Conservation (phyloP, 1,140 invertebrate species). For the Nasonia vitripennis region DNA sequence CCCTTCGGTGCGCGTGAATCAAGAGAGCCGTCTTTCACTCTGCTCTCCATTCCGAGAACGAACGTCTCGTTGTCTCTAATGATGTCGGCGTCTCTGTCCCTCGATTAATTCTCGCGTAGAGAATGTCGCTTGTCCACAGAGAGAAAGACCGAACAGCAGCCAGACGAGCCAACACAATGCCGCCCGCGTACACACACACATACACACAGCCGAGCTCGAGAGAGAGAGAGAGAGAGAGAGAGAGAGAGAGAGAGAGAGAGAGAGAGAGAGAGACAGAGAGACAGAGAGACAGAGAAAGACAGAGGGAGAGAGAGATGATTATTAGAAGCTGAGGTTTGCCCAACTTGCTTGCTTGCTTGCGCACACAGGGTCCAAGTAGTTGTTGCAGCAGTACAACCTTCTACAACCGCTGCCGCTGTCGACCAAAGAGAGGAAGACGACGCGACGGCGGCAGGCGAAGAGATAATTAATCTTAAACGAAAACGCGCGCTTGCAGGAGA, state of each 20-base stretch:
- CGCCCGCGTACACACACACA: not conserved
- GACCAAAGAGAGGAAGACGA: not conserved
- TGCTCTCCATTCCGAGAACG: not conserved
- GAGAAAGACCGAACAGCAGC: not conserved
- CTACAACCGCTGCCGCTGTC: not conserved
- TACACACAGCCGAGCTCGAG: not conserved
- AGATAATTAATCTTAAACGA: conserved; percentile 71
- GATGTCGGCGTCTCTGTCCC: conserved; percentile 14
- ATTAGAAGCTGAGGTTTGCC: conserved; percentile 67
- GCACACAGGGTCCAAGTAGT: conserved; percentile 52
- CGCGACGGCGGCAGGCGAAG: conserved; percentile 20
- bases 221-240: conserved; percentile 35
- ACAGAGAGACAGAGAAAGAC: conserved; percentile 10
- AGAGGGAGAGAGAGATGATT: conserved; percentile 56
- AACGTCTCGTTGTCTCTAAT: conserved; percentile 35
- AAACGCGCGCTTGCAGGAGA: conserved; percentile 45
- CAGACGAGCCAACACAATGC: not conserved
- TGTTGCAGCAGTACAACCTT: not conserved
- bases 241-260: no score
- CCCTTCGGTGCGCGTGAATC: no score
- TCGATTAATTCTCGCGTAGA: conserved; percentile 36
- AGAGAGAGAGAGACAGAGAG: conserved; percentile 34
- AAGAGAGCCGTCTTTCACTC: not conserved
- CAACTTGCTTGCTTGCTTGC: conserved; percentile 56
- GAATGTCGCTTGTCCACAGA: conserved; percentile 4